Base-by-base conservation (phyloP, 2,113 vertebrate genomes). In the Aix galericulata region DNA sequence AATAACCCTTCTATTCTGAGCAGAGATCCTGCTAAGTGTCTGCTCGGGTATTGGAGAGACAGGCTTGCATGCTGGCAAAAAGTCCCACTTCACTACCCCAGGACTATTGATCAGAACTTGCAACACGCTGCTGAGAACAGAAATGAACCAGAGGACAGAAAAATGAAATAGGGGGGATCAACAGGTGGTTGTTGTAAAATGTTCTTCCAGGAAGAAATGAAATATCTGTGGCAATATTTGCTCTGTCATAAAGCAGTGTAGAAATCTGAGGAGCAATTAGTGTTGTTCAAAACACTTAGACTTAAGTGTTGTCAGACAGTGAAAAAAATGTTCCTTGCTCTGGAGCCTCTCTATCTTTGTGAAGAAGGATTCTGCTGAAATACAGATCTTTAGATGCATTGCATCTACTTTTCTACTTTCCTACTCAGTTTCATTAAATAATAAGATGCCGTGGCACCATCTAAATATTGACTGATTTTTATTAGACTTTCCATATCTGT, bases 381-480 rank as follows among this genome's bases (percentile, higher is more conserved):
- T 34, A 94, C 69, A 85, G 74, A 89, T 81, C 90, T 92, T 78
- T 8, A 91, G 67, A 85, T 67, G 83, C 63, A 82, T 29, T 95
- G 67, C 4, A 17, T 79, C 83, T 86, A 9, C 82, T 83, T 81
- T 67, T 52, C 58, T 50, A 34, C 52, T 82, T 60, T 86, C 52
- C 64, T 73, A 46, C 73, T 81, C 38, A 2, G 44, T 94, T 96
- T 92, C 95, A 96, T 95, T 96, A 96, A 94, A 96, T 96, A 96
- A 89, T 96, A 96, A 96, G 92, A 78, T 85, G 40, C 86, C 76
- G 21, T 82, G 95, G 94, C 95, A 94, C 92, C 94, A 93, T 91
- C 93, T 93, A 89, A 96, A 89, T 94, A 96, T 97, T 94, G 92
- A 94, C 91, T 92, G 67, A 91, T 95, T 92, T 96, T 95, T 94